Evolutionary conservation across 2,113 vertebrate genomes (phyloP), one percentile per base, ranked within the genome.

Genomic region (Microtus ochrogaster): DNA sequence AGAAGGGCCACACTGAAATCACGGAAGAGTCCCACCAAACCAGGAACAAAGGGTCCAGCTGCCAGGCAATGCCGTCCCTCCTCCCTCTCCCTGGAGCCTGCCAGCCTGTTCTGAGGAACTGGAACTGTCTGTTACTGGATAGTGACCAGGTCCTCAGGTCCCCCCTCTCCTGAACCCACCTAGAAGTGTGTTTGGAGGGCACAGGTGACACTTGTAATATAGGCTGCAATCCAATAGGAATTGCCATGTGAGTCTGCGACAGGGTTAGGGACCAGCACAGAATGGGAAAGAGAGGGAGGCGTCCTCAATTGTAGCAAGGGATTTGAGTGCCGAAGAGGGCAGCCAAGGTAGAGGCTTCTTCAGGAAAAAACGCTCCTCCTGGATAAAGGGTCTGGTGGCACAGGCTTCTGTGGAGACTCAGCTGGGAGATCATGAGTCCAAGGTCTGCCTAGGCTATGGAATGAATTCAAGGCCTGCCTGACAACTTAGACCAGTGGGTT

Each of bases 1-100:
- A 49, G 73, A 92, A 73, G 91, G 95, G 39, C 95, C 74, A 7
- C 70, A 33, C 39, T 14, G 49, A 94, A 94, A 94, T 63, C 61
- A 70, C 72, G 19, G 44, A 72, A 33, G 55, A 76, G 63, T 52
- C 90, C 16, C 39, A 82, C 30, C n/a, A 61, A 39, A 16, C 22
- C 2, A 26, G 66, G 78, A 65, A 89, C 92, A 78, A 65, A 74
- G 94, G 28, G 41, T 24, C 72, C 58, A 14, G 68, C 19, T 0
- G 14, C 13, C 61, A 0, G 3, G 0, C 11, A 0, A 5, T 0
- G 0, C 7, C 6, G 16, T 5, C 33, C 28, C 22, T 22, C 8
- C 5, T 5, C 16, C 4, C 0, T 1, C 39, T 1, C 5, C 55
- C 12, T 7, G 12, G 24, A n/a, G 39, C 36, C 10, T 0, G 0